Evolutionary conservation across 2,113 vertebrate species (phyloP), one percentile per base, ranked within the genome.

Genomic region (Percopsis transmontana): DNA sequence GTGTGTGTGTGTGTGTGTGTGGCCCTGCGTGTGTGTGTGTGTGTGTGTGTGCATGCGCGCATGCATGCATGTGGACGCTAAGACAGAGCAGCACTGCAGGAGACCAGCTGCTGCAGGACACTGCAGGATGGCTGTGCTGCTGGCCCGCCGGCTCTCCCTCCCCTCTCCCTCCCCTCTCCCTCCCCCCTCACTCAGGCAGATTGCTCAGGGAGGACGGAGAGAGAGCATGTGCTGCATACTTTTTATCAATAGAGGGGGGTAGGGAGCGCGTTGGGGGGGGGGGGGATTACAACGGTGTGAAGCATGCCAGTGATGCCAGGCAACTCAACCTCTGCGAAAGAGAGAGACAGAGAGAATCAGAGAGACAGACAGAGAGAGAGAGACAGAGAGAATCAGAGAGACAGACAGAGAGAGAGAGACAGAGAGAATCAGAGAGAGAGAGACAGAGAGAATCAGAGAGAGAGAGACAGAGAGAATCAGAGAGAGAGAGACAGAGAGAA

Each of bases 71-170:
- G 41, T 66, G 74, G 61, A 69, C 66, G 76, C 70, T 83, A 66
- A 61, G 59, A 70, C 69, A 77, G 73, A 77, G 78, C 83, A 59
- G 82, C 84, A 89, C 91, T 93, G 91, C 91, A 93, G 87, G 85
- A 92, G 83, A 76, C 85, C 70, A 81, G 81, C 82, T 89, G 89
- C 91, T 90, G 91, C 89, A 91, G 91, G 90, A 90, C 85, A 85
- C 88, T 91, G 91, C 91, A 91, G 88, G 87, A 89, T 85, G 81
- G 83, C 38, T 87, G 75, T 82, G 71, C 77, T 89, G 78, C 85
- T 68, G 70, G 21, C 88, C 87, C 80, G 70, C 73, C 51, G 38
- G 51, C 76, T 77, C 67, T 70, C 68, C 42, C 45, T 72, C 33
- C 66, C 66, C 51, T 42, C 48, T 21, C 62, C 38, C 70, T 67